Conservation (phyloP, 1,140 invertebrate species). For the Listronotus oregonensis region DNA sequence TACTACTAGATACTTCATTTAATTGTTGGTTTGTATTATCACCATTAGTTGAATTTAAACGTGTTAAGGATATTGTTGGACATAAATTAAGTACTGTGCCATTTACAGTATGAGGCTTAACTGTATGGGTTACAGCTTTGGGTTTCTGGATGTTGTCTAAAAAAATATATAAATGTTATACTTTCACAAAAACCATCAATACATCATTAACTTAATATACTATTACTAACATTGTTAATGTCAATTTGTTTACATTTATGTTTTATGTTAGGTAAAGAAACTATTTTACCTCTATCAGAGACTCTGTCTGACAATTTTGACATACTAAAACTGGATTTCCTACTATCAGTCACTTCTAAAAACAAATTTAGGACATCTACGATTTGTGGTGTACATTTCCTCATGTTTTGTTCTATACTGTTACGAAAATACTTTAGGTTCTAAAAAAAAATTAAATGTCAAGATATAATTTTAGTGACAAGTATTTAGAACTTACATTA, state of each 20-base stretch:
- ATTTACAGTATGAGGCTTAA: slow-evolving; percentile 26
- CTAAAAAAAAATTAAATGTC: too few species aligned
- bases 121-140: slow-evolving; percentile 15
- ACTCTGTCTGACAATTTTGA: not conserved
- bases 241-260: too few species aligned
- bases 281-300: slow-evolving; percentile 1
- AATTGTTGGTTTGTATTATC: not conserved
- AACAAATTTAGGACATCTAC: slow-evolving; percentile 3
- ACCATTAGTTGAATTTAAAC: slow-evolving; percentile 1
- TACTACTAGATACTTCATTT: not conserved
- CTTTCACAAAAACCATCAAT: too few species aligned
- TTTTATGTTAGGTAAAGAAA: too few species aligned
- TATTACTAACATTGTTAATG: too few species aligned
- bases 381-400: slow-evolving; percentile 2
- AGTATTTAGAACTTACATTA: slow-evolving; percentile 9
- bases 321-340: not conserved
- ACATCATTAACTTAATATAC: too few species aligned
- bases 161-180: not conserved
- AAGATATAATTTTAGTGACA: too few species aligned
- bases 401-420: slow-evolving; percentile 7
- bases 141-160: not conserved
- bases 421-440: not conserved
- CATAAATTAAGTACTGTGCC: slow-evolving; percentile 23
- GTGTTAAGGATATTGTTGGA: slow-evolving; percentile 21
- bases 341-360: slow-evolving; percentile 2